Evolutionary conservation across 1,140 invertebrate genomes (phyloP).

Genomic region (Anastatus disparis): DNA sequence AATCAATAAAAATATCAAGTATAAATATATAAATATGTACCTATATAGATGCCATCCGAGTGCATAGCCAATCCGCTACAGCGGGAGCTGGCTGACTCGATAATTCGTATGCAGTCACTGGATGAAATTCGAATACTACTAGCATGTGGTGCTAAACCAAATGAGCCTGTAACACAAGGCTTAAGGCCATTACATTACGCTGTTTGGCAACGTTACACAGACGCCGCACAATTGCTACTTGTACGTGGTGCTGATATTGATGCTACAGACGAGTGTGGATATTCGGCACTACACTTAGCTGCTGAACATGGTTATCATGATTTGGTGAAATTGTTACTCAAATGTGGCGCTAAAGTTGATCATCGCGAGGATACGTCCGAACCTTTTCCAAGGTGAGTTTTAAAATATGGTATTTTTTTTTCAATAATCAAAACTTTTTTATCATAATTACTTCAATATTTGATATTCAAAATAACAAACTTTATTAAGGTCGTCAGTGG

Average conservation of each 20-base stretch:
- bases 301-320: slow-evolving; percentile 85
- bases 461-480: too few species aligned
- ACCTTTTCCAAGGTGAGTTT: slow-evolving; percentile 70
- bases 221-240: slow-evolving; percentile 81
- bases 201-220: slow-evolving; percentile 85
- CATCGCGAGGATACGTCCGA: slow-evolving; percentile 77
- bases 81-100: slow-evolving; percentile 88
- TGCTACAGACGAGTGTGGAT: slow-evolving; percentile 88
- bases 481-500: too few species aligned
- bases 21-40: too few species aligned
- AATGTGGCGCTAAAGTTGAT: slow-evolving; percentile 83
- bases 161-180: slow-evolving; percentile 82
- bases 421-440: too few species aligned
- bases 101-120: slow-evolving; percentile 85
- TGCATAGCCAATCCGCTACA: slow-evolving; percentile 81
- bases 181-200: slow-evolving; percentile 91
- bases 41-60: slow-evolving; percentile 75
- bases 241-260: slow-evolving; percentile 85
- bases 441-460: too few species aligned
- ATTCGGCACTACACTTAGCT: slow-evolving; percentile 87
- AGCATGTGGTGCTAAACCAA: slow-evolving; percentile 86
- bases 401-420: too few species aligned
- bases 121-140: slow-evolving; percentile 88
- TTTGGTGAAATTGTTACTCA: slow-evolving; percentile 78
- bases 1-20: too few species aligned